Conservation (phyloP, 2,888 invertebrate species). For the Deilephila elpenor region DNA sequence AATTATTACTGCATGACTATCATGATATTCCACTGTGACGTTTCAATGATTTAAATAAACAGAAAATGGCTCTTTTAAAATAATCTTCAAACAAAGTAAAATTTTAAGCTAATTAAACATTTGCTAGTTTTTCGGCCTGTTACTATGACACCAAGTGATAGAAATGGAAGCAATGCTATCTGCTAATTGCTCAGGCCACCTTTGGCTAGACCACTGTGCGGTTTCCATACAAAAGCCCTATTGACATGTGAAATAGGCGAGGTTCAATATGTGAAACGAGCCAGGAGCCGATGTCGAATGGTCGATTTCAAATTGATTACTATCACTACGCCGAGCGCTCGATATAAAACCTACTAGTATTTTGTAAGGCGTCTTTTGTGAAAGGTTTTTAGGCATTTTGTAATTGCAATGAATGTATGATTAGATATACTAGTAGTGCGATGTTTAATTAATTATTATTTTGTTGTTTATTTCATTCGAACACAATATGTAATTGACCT, state of each 20-base stretch:
- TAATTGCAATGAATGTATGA: neutral
- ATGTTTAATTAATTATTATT: too few species aligned
- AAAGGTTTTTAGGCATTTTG: neutral
- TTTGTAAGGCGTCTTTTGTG: slow-evolving; percentile 5
- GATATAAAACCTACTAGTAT: slow-evolving; percentile 11
- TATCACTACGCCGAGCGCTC: slow-evolving; percentile 32
- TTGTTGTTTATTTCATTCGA: too few species aligned
- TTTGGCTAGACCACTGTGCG: slow-evolving; percentile 65
- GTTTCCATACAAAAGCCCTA: slow-evolving; percentile 72
- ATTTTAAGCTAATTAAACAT: neutral
- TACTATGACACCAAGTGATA: slow-evolving; percentile 44
- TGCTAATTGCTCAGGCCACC: slow-evolving; percentile 73
- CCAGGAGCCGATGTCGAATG: slow-evolving; percentile 47
- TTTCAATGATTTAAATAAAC: too few species aligned
- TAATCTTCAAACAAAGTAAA: too few species aligned
- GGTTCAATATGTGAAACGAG: slow-evolving; percentile 59
- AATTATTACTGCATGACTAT: too few species aligned
- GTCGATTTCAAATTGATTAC: slow-evolving; percentile 58
- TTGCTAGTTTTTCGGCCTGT: slow-evolving; percentile 4
- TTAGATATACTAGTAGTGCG: neutral
- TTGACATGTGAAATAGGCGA: slow-evolving; percentile 64
- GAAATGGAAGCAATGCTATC: slow-evolving; percentile 62
- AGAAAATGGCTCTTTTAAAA: too few species aligned
- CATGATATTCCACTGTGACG: too few species aligned
- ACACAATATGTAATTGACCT: too few species aligned